Evolutionary conservation across 1,140 invertebrate species (phyloP).

Genomic region (Lineus longissimus): DNA sequence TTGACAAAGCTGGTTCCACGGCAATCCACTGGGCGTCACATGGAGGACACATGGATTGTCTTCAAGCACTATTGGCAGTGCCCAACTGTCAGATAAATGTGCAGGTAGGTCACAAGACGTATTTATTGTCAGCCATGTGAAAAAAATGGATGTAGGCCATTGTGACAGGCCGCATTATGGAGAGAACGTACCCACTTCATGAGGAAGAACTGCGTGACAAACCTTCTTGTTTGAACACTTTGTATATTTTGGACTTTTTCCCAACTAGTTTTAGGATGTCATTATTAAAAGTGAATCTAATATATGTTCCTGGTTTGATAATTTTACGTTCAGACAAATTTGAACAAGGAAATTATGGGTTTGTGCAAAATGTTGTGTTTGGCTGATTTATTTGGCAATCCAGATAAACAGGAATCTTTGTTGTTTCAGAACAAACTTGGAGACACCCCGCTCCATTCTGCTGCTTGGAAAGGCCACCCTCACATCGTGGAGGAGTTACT

Average conservation of each 20-base stretch:
- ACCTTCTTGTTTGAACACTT: too few species aligned
- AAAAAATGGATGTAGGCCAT: neutral
- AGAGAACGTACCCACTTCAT: too few species aligned
- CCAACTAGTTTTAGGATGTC: too few species aligned
- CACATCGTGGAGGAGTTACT: slow-evolving; percentile 51
- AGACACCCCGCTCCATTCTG: slow-evolving; percentile 59
- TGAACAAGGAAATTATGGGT: too few species aligned
- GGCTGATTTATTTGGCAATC: slow-evolving; percentile 55
- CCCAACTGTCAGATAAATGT: slow-evolving; percentile 52
- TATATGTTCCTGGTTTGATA: too few species aligned
- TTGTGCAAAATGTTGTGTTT: too few species aligned
- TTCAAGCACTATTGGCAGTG: slow-evolving; percentile 42
- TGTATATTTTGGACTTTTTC: too few species aligned
- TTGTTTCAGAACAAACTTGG: slow-evolving; percentile 51
- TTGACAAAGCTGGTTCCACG: slow-evolving; percentile 68
- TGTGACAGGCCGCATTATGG: too few species aligned
- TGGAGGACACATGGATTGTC: slow-evolving; percentile 56
- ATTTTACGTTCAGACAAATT: too few species aligned
- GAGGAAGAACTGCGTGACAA: too few species aligned
- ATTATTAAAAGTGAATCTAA: too few species aligned
- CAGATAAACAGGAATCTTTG: slow-evolving; percentile 45
- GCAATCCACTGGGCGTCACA: slow-evolving; percentile 68
- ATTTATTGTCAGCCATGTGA: neutral
- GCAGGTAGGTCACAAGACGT: slow-evolving; percentile 48
- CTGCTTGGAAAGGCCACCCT: slow-evolving; percentile 56